Evolutionary conservation across 2,888 invertebrate genomes (phyloP).

Genomic region (Idaea aversata): DNA sequence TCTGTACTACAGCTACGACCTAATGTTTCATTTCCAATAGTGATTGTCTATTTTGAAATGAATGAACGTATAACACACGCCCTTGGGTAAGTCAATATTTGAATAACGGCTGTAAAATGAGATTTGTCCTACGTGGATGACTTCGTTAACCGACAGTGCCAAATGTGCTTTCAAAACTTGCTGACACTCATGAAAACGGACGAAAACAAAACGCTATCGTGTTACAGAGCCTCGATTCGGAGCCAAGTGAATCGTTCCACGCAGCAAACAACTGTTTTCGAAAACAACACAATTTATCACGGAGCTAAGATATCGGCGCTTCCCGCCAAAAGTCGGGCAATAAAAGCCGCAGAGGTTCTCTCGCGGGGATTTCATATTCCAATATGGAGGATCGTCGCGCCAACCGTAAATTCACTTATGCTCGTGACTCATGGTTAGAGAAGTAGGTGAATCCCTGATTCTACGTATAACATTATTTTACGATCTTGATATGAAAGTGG

Average conservation of each 20-base stretch:
- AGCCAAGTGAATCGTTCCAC: slow-evolving; percentile 32
- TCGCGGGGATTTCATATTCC: slow-evolving; percentile 64
- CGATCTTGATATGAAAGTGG: slow-evolving; percentile 1
- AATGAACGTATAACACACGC: neutral
- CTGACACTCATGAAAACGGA: neutral
- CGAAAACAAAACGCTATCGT: slow-evolving; percentile 2
- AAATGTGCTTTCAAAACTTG: slow-evolving; percentile 1
- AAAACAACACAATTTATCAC: slow-evolving; percentile 79
- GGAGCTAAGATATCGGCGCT: slow-evolving; percentile 60
- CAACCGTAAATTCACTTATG: slow-evolving; percentile 67
- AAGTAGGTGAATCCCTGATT: slow-evolving; percentile 36
- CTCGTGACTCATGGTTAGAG: slow-evolving; percentile 48
- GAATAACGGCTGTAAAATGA: neutral
- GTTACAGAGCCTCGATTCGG: slow-evolving; percentile 9
- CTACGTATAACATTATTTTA: slow-evolving; percentile 25
- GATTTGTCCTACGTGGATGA: neutral
- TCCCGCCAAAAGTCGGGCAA: slow-evolving; percentile 57
- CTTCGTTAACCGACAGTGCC: neutral
- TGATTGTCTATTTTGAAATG: neutral
- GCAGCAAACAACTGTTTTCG: slow-evolving; percentile 68
- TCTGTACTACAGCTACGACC: neutral
- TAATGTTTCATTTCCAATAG: neutral
- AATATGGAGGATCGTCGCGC: slow-evolving; percentile 62
- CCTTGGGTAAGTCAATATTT: neutral
- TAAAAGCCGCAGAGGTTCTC: slow-evolving; percentile 59